Base-by-base conservation (phyloP, 2,888 invertebrate genomes). In the Lasioglossum marginatum region DNA sequence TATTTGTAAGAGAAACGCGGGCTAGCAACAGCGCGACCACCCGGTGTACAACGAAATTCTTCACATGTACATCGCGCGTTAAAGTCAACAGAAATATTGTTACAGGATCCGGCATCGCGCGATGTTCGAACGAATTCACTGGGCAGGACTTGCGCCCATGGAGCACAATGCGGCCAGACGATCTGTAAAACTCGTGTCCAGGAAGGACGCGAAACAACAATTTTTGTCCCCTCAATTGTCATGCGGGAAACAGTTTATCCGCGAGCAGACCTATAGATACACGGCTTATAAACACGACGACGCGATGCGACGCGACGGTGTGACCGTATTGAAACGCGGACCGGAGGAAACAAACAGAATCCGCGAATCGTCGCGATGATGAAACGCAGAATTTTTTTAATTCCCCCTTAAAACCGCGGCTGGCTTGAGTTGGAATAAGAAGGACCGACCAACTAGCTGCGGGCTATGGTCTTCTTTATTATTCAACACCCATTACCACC, bases 401-500 rank as follows among this genome's bases (percentile, higher is more conserved):
- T 83, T 79, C 77, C 73, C 68, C 37, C 60, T 68, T 70, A 81
- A 72, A 19, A 48, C 34, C 76, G 60, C 31, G 83, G 16, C 81
- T 34, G 40, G 63, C 31, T 48, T 31, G 45, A 45, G n/a, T 68
- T 74, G 80, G 76, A 87, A 81, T 87, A 81, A 87, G 77, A 72
- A 84, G 63, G 81, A 82, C 79, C 83, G 85, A 86, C 85, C 84
- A 86, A 88, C 91, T 88, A 86, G 78, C 87, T 73, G 45, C 52
- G 78, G 85, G 86, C 23, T n/a, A 88, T 88, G 86, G 82, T 74
- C 83, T 85, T 81, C 86, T 92, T 91, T 92, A 91, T 92, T 93
- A 93, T 92, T 92, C 92, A 92, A 88, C 90, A 87, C 79, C 88
- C 88, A 80, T 77, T 86, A 84, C 85, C 86, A 83, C 72, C 78